Conservation (phyloP, 2,888 invertebrate species). For the Brachyptera risi region DNA sequence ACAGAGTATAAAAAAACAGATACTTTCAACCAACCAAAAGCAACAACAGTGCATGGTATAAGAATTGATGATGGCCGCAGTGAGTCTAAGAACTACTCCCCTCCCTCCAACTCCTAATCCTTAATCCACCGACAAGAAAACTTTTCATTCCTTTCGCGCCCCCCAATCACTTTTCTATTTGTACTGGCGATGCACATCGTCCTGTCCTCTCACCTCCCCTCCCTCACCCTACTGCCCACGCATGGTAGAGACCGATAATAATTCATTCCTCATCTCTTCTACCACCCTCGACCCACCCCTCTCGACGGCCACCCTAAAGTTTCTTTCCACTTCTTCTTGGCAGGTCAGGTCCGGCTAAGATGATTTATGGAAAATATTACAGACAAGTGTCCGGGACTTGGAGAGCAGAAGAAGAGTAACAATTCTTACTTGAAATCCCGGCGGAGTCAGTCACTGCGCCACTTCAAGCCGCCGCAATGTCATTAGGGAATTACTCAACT, state of each 20-base stretch:
- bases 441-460: slow-evolving; percentile 38
- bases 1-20: background rate
- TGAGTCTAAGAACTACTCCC: slow-evolving; percentile 2
- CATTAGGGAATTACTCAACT: slow-evolving; percentile 42
- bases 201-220: slow-evolving; percentile 10
- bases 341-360: slow-evolving; percentile 35
- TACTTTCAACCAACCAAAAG: background rate
- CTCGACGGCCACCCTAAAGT: slow-evolving; percentile 4
- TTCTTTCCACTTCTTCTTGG: background rate
- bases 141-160: slow-evolving; percentile 19
- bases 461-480: slow-evolving; percentile 34
- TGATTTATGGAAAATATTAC: slow-evolving; percentile 52
- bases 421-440: slow-evolving; percentile 42
- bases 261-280: slow-evolving; percentile 28
- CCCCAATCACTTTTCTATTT: slow-evolving; percentile 33
- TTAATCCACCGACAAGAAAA: slow-evolving; percentile 12
- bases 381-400: slow-evolving; percentile 29
- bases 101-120: background rate
- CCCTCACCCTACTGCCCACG: background rate
- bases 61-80: slow-evolving; percentile 9
- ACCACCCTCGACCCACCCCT: background rate
- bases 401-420: slow-evolving; percentile 42
- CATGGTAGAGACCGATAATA: slow-evolving; percentile 28
- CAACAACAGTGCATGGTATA: background rate
- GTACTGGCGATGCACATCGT: slow-evolving; percentile 23